Evolutionary conservation across 2,888 invertebrate species (phyloP).

Genomic region (Lasiommata megera): DNA sequence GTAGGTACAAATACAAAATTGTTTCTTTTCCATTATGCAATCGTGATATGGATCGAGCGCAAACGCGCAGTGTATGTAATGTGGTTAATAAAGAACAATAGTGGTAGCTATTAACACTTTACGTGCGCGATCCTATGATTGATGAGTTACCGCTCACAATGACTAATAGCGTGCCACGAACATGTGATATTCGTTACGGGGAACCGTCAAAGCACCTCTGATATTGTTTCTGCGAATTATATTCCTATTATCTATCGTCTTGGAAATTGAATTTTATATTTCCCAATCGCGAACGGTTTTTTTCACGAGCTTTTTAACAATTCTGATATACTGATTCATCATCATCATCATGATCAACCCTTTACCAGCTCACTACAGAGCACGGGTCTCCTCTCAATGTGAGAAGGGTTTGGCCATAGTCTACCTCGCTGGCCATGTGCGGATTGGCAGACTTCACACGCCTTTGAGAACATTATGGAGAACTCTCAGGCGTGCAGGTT

Average conservation of each 20-base stretch:
- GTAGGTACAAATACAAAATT: background rate
- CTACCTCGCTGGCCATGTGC: no score
- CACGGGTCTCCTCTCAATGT: no score
- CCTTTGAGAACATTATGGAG: no score
- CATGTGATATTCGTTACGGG: conserved; percentile 63
- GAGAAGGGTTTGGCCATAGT: no score
- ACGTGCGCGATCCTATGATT: conserved; percentile 59
- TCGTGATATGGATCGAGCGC: background rate
- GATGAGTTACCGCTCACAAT: conserved; percentile 61
- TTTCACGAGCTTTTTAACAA: no score
- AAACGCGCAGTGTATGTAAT: conserved; percentile 37
- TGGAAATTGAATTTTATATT: conserved; percentile 16
- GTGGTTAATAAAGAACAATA: conserved; percentile 56
- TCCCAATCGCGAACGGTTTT: background rate
- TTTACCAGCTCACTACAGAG: no score
- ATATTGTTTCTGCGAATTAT: conserved; percentile 34
- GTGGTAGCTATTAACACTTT: conserved; percentile 71
- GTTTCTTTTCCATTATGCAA: background rate
- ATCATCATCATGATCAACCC: no score
- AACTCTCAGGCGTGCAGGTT: no score
- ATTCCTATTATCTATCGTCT: conserved; percentile 17
- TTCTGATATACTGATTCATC: no score
- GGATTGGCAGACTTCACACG: no score
- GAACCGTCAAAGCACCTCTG: conserved; percentile 40
- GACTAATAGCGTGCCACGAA: conserved; percentile 70